Evolutionary conservation across 2,888 invertebrate species (phyloP).

Genomic region (Mesorhabditis belari): DNA sequence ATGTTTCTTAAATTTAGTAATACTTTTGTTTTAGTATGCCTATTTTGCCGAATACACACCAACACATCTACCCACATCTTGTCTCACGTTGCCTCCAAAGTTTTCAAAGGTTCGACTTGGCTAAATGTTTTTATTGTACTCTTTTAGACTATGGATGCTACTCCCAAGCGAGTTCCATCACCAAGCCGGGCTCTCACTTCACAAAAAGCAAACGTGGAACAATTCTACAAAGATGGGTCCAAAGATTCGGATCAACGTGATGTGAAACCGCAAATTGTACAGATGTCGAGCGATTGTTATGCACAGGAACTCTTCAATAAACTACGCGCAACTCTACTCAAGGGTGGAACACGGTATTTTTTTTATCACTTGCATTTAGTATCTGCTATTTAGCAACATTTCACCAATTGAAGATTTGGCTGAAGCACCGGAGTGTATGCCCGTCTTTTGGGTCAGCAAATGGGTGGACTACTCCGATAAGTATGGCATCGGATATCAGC

Average conservation of each 20-base stretch:
- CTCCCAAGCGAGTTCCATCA: too few species aligned
- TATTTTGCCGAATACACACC: constrained; percentile 69
- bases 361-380: neutral
- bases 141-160: too few species aligned
- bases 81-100: constrained; percentile 87
- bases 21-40: neutral
- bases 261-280: too few species aligned
- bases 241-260: too few species aligned
- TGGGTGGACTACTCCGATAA: constrained; percentile 99
- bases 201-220: too few species aligned
- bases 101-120: constrained; percentile 59
- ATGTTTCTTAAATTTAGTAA: neutral
- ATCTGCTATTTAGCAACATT: neutral
- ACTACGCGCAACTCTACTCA: neutral
- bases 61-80: constrained; percentile 77
- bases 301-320: neutral
- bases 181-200: constrained; percentile 2
- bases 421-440: constrained; percentile 87
- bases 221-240: too few species aligned
- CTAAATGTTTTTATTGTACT: too few species aligned
- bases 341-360: neutral
- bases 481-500: constrained; percentile 96
- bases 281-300: neutral
- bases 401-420: constrained; percentile 68
- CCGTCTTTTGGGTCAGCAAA: constrained; percentile 93